phyloP scores from a whole-genome alignment of 2,888 invertebrate genomes.

The Drosophila yooni region DNA sequence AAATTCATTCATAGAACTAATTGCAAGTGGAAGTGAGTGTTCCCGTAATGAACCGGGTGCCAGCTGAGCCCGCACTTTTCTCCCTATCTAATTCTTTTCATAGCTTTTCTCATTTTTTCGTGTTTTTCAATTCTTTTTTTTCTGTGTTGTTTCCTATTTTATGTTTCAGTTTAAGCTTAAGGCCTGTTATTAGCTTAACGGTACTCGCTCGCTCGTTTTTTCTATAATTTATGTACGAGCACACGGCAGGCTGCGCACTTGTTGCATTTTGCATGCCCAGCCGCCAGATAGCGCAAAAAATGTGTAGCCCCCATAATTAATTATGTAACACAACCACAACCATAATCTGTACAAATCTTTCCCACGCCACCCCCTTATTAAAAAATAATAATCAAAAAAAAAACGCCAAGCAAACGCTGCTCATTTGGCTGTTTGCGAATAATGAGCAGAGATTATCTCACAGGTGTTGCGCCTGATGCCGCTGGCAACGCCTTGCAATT shows the following conservation, averaged over 20 bases:
- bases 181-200: slow-evolving; percentile 72
- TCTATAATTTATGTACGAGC: slow-evolving; percentile 76
- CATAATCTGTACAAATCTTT: slow-evolving; percentile 49
- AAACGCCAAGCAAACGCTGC: background rate
- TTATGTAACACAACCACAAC: slow-evolving; percentile 68
- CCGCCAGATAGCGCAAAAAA: slow-evolving; percentile 45
- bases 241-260: slow-evolving; percentile 65
- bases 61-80: slow-evolving; percentile 52
- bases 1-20: slow-evolving; percentile 78
- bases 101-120: slow-evolving; percentile 10
- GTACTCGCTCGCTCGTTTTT: slow-evolving; percentile 52
- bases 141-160: slow-evolving; percentile 28
- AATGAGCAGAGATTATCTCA: slow-evolving; percentile 76
- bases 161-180: slow-evolving; percentile 58
- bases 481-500: slow-evolving; percentile 28
- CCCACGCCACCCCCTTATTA: slow-evolving; percentile 74
- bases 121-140: background rate
- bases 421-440: slow-evolving; percentile 55
- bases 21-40: slow-evolving; percentile 75
- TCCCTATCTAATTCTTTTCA: slow-evolving; percentile 6
- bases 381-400: slow-evolving; percentile 34
- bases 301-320: slow-evolving; percentile 66
- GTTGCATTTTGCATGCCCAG: slow-evolving; percentile 64
- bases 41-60: slow-evolving; percentile 64
- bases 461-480: slow-evolving; percentile 34